Conservation (phyloP, 1,140 invertebrate species). For the Dreissena rostriformis region DNA sequence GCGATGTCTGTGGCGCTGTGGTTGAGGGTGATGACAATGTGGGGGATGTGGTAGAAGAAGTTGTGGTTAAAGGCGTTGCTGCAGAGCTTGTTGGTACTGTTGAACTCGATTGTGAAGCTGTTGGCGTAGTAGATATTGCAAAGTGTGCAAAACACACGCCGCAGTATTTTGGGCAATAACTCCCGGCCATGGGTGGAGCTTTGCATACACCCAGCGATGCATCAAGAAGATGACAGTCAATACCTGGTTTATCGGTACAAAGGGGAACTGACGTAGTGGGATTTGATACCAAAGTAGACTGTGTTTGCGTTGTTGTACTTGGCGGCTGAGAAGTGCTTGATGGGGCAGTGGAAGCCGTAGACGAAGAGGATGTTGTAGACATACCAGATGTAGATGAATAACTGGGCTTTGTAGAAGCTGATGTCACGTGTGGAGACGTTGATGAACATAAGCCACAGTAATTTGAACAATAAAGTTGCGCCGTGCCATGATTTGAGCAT, state of each 20-base stretch:
- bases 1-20: not conserved
- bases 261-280: no score
- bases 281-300: not conserved
- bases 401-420: not conserved
- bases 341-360: not conserved
- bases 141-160: conserved; percentile 28
- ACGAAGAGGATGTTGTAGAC: no score
- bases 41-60: not conserved
- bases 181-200: not conserved
- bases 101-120: not conserved
- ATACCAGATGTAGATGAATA: no score
- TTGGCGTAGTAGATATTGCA: not conserved
- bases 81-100: not conserved
- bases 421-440: not conserved
- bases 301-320: not conserved
- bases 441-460: conserved; percentile 42
- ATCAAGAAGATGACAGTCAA: conserved; percentile 40
- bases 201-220: conserved; percentile 18
- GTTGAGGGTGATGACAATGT: not conserved
- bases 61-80: not conserved
- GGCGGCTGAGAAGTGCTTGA: not conserved
- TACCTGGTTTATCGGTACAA: conserved; percentile 30
- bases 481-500: conserved; percentile 20
- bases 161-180: conserved; percentile 38
- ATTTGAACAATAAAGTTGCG: conserved; percentile 31